Conservation (phyloP, 1,140 invertebrate species). For the Drosophila subpulchrella region DNA sequence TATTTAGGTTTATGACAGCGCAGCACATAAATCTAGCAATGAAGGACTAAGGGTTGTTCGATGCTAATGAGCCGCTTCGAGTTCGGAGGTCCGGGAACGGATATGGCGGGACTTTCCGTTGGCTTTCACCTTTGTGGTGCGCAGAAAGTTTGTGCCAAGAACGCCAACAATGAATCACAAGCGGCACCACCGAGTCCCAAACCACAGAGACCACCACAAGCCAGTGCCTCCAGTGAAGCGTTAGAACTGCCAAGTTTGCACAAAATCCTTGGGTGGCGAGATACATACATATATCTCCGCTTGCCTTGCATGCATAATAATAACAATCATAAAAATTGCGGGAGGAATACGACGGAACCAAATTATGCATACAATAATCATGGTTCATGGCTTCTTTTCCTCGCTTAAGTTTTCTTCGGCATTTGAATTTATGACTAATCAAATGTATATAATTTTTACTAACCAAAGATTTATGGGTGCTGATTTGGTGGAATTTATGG, state of each 20-base stretch:
- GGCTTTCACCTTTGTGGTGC: slow-evolving; percentile 51
- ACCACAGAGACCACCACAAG: background rate
- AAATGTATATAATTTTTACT: slow-evolving; percentile 75
- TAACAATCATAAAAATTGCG: slow-evolving; percentile 72
- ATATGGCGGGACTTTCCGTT: slow-evolving; percentile 6
- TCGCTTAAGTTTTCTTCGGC: slow-evolving; percentile 27
- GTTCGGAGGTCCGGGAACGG: slow-evolving; percentile 2
- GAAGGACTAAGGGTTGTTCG: slow-evolving; percentile 52
- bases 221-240: slow-evolving; percentile 37
- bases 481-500: slow-evolving; percentile 48
- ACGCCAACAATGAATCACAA: slow-evolving; percentile 66
- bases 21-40: slow-evolving; percentile 70
- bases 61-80: slow-evolving; percentile 66
- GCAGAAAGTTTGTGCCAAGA: slow-evolving; percentile 36
- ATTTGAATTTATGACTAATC: slow-evolving; percentile 72
- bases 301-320: slow-evolving; percentile 70
- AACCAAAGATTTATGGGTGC: slow-evolving; percentile 63
- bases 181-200: slow-evolving; percentile 5
- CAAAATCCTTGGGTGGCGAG: slow-evolving; percentile 24
- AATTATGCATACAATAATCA: slow-evolving; percentile 69
- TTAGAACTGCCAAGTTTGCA: slow-evolving; percentile 67
- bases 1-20: slow-evolving; percentile 71
- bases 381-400: slow-evolving; percentile 37
- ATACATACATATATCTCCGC: slow-evolving; percentile 22
- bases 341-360: slow-evolving; percentile 12